These are phyloP conservation scores for Cyaniris semiargus DNA, from an alignment of 2,888 invertebrate species.

Conservation along the genomic window DNA sequence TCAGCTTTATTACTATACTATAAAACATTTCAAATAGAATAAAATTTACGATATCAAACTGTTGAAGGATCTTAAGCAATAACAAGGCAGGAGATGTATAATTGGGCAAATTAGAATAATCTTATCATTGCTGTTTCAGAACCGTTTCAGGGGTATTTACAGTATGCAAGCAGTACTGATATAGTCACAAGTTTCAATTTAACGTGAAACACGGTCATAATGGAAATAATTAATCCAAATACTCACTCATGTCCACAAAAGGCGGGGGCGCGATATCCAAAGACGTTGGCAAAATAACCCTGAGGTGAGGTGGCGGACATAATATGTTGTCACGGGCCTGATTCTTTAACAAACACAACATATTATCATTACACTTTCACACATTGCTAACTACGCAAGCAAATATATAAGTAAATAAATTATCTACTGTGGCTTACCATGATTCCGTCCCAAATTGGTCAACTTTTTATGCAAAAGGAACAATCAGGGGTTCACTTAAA, in stretches of 20 bases:
- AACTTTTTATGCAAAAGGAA: conserved; percentile 29
- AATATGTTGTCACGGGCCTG: conserved; percentile 62
- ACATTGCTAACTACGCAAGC: conserved; percentile 51
- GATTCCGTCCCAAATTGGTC: conserved; percentile 38
- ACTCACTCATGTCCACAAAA: conserved; percentile 67
- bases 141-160: not conserved
- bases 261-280: conserved; percentile 63
- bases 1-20: not conserved
- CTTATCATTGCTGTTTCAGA: not conserved
- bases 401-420: conserved; percentile 70
- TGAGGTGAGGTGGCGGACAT: conserved; percentile 61
- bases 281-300: conserved; percentile 66
- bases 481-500: conserved; percentile 33
- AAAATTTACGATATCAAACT: not conserved
- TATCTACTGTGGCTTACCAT: conserved; percentile 52
- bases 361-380: conserved; percentile 54
- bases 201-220: not conserved
- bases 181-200: not conserved
- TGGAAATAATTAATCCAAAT: not conserved
- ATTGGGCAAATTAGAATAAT: not conserved
- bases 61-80: too few species aligned
- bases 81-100: not conserved
- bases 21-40: not conserved
- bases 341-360: conserved; percentile 59
- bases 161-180: not conserved